These are phyloP conservation scores for Philotrypesis tridentata DNA, from an alignment of 1,140 invertebrate genomes.

Conservation along the genomic window DNA sequence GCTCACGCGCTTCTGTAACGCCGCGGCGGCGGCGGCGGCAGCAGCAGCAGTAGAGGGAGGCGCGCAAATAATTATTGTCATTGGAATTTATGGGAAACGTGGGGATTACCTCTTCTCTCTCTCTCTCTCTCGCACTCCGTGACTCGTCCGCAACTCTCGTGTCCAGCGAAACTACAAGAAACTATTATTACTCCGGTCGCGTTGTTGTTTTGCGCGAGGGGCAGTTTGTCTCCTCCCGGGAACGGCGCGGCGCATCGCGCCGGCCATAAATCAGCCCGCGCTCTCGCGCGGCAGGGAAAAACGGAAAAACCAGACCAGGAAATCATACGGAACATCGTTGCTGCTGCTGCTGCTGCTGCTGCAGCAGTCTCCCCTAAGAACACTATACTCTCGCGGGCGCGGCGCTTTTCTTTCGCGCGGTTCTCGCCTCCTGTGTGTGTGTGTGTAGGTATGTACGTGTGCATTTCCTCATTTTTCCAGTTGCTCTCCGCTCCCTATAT, in stretches of 20 bases:
- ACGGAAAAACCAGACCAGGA: conserved; percentile 36
- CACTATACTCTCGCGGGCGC: too few species aligned
- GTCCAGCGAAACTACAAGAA: conserved; percentile 61
- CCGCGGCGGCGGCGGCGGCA: conserved; percentile 17
- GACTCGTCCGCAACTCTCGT: conserved; percentile 34
- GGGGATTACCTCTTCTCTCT: conserved; percentile 53
- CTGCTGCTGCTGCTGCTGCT: neutral
- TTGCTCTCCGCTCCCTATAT: neutral
- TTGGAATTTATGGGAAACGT: conserved; percentile 58
- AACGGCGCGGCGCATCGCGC: conserved; percentile 38
- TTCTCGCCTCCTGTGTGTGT: too few species aligned
- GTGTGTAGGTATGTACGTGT: too few species aligned
- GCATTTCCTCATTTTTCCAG: too few species aligned
- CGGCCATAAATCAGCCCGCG: conserved; percentile 56
- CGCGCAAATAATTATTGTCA: conserved; percentile 58
- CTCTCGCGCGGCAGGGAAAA: conserved; percentile 40
- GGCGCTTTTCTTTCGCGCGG: neutral
- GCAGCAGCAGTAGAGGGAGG: neutral
- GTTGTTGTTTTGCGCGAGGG: conserved; percentile 56
- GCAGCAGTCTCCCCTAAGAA: neutral
- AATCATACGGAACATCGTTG: conserved; percentile 27
- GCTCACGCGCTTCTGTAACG: neutral
- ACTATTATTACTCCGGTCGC: conserved; percentile 62
- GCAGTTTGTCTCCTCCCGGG: conserved; percentile 46
- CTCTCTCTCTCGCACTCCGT: neutral